A percentile compares a stretch with the other conserved stretches of the same genome.
These are phyloP conservation scores for Deilephila porcellus DNA, from an alignment of 2,888 invertebrate species.

Conservation along the genomic window DNA sequence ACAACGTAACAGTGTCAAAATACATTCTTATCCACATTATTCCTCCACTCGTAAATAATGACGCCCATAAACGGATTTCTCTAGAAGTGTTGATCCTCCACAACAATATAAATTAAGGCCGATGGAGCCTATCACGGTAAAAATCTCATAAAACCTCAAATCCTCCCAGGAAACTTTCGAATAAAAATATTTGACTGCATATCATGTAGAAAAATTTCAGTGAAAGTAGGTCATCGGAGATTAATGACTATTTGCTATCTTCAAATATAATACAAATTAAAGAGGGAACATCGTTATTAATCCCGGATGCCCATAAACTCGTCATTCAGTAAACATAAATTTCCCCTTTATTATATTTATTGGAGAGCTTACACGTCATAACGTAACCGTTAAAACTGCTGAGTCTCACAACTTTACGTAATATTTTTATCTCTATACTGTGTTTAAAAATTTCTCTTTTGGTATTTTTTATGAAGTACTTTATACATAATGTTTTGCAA, in stretches of 20 bases:
- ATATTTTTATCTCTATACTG: constrained; percentile 40
- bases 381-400: constrained; percentile 33
- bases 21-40: not conserved
- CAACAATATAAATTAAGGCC: constrained; percentile 18
- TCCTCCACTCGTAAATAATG: not conserved
- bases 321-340: constrained; percentile 28
- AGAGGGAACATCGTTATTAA: constrained; percentile 36
- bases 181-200: constrained; percentile 39
- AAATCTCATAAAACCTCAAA: constrained; percentile 48
- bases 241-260: constrained; percentile 48
- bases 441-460: constrained; percentile 48
- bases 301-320: constrained; percentile 41
- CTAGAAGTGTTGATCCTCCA: not conserved
- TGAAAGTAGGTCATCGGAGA: constrained; percentile 66
- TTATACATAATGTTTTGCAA: constrained; percentile 11
- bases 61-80: not conserved
- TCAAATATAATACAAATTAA: constrained; percentile 45
- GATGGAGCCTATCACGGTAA: constrained; percentile 32
- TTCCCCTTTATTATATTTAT: constrained; percentile 16
- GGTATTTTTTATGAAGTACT: not conserved
- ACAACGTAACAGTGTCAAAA: not conserved
- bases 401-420: constrained; percentile 41
- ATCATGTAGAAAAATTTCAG: constrained; percentile 49
- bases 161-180: constrained; percentile 48
- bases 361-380: constrained; percentile 14